phyloP scores from a whole-genome alignment of 1,140 invertebrate species.

The Euura lappo region DNA sequence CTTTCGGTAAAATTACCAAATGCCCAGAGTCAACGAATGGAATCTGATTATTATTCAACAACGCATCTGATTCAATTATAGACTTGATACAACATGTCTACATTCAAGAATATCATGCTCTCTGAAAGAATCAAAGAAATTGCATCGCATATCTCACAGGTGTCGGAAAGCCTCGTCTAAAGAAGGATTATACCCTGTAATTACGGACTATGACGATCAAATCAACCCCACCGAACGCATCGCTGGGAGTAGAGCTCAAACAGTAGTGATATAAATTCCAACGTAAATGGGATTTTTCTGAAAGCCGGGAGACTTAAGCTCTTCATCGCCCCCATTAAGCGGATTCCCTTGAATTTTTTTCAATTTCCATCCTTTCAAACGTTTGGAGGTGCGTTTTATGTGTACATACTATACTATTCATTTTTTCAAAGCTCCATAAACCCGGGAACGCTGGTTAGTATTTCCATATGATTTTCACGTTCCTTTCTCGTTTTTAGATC shows the following conservation, averaged over 20 bases:
- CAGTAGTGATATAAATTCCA: not conserved
- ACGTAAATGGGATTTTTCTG: conserved; percentile 1
- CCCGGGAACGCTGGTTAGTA: too few relatives aligned
- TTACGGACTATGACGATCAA: not conserved
- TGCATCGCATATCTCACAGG: not conserved
- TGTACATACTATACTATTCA: too few relatives aligned
- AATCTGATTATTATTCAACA: too few relatives aligned
- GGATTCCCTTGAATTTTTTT: not conserved
- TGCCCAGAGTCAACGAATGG: too few relatives aligned
- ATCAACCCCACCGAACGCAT: not conserved
- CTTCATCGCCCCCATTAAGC: not conserved
- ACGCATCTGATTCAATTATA: too few relatives aligned
- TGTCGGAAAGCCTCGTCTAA: not conserved
- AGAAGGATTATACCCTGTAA: not conserved
- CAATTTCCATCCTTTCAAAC: too few relatives aligned
- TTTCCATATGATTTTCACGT: too few relatives aligned
- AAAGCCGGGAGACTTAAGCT: not conserved
- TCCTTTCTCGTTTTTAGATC: too few relatives aligned
- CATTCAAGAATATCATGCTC: not conserved
- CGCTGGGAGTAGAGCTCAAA: not conserved
- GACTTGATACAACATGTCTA: too few relatives aligned
- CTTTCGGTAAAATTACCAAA: not conserved
- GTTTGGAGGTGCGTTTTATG: too few relatives aligned
- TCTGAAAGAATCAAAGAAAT: not conserved
- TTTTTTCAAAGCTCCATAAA: too few relatives aligned